These are phyloP conservation scores for Synanceia verrucosa DNA, from an alignment of 2,797 vertebrate genomes.

Conservation along the genomic window DNA sequence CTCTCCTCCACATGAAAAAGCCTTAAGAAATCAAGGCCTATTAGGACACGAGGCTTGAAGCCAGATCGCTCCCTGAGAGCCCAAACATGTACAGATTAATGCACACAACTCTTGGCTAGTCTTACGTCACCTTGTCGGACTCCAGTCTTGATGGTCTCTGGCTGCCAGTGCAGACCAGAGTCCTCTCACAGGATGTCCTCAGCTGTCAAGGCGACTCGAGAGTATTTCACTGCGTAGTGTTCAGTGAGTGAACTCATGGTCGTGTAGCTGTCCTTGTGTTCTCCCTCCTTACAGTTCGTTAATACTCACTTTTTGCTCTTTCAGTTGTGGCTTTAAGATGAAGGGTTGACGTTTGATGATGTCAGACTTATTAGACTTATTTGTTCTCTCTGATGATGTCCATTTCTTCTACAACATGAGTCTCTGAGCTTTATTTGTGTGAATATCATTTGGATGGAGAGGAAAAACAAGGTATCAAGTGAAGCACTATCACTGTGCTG, in stretches of 20 bases:
- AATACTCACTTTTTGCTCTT: neutral
- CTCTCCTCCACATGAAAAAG: neutral
- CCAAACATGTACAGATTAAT: constrained; percentile 18
- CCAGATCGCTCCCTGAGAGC: neutral
- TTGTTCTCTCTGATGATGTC: neutral
- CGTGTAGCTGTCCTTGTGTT: neutral
- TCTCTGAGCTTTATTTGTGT: neutral
- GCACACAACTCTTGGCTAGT: constrained; percentile 13
- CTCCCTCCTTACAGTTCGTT: neutral
- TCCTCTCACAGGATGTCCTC: constrained; percentile 36
- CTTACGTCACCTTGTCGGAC: constrained; percentile 31
- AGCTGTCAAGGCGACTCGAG: constrained; percentile 36
- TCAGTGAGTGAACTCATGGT: neutral
- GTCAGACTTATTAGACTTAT: neutral
- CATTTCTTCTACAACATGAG: neutral
- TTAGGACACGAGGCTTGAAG: neutral
- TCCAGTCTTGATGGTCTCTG: constrained; percentile 15
- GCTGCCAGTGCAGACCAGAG: constrained; percentile 33
- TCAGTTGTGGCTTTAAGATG: neutral
- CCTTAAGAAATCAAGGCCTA: neutral
- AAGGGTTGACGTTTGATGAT: neutral
- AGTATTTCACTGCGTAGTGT: neutral
- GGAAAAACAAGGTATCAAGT: too few species aligned
- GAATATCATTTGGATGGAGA: too few species aligned
- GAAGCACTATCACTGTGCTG: too few species aligned